A percentile compares a stretch with the other conserved stretches of the same genome.
phyloP scores from a whole-genome alignment of 2,113 vertebrate species.

The Equus przewalskii region DNA sequence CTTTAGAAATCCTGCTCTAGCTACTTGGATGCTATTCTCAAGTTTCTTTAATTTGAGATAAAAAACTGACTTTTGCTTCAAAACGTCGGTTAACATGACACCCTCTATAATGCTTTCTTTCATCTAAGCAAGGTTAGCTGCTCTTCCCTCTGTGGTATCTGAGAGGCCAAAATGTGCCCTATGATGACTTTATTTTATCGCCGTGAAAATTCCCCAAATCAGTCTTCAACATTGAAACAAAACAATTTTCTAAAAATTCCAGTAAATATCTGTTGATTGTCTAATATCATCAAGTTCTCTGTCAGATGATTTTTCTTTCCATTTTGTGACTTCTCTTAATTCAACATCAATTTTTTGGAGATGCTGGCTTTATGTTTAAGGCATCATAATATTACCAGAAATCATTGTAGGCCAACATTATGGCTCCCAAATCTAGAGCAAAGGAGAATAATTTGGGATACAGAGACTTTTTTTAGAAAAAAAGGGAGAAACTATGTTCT shows the following conservation, averaged over 20 bases:
- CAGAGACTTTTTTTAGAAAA: neutral
- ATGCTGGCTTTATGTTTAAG: neutral
- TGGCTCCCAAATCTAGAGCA: neutral
- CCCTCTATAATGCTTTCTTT: neutral
- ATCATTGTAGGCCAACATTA: neutral
- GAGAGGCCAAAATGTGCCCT: neutral
- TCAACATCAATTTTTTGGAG: neutral
- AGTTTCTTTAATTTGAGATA: neutral
- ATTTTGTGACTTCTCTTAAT: neutral
- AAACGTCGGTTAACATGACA: neutral
- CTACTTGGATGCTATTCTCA: neutral
- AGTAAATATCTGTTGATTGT: neutral
- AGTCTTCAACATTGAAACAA: neutral
- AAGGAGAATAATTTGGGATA: neutral
- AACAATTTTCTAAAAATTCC: neutral
- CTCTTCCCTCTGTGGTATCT: neutral
- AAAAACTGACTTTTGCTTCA: neutral
- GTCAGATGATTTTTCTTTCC: neutral
- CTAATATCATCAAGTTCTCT: neutral
- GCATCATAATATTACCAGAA: neutral
- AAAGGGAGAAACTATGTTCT: neutral
- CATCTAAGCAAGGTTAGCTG: fast-evolving
- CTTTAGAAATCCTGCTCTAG: neutral
- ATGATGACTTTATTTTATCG: neutral
- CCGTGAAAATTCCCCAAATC: neutral